These are phyloP conservation scores for Chelmon rostratus DNA, from an alignment of 2,797 vertebrate genomes.

Conservation along the genomic window DNA sequence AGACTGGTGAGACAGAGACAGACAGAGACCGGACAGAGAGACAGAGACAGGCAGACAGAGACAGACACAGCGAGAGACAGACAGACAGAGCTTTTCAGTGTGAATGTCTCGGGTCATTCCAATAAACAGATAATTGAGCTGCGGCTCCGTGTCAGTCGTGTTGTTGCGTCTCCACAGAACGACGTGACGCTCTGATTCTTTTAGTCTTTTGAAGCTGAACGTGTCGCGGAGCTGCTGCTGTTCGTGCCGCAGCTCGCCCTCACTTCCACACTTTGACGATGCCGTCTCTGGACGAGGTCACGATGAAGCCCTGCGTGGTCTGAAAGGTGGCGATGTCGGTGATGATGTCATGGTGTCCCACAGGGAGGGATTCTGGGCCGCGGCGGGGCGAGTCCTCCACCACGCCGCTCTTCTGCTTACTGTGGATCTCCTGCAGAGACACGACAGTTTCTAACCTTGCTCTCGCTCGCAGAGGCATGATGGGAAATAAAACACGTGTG, in stretches of 20 bases:
- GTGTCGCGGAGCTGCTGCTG: too few species aligned
- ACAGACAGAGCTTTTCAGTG: too few species aligned
- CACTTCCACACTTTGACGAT: slow-evolving; percentile 99
- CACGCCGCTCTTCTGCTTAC: slow-evolving; percentile 93
- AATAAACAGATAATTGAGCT: too few species aligned
- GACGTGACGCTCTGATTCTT: too few species aligned
- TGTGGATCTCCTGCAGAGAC: slow-evolving; percentile 93
- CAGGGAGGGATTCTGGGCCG: slow-evolving; percentile 94
- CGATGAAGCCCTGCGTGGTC: slow-evolving; percentile 98
- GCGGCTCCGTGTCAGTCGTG: too few species aligned
- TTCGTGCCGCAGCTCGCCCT: not conserved
- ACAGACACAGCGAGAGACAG: too few species aligned
- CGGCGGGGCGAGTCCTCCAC: slow-evolving; percentile 93
- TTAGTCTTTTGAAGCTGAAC: too few species aligned
- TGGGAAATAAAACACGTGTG: not conserved
- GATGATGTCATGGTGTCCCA: slow-evolving; percentile 98
- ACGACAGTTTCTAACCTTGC: not conserved
- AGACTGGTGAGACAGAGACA: too few species aligned
- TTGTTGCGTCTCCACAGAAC: too few species aligned
- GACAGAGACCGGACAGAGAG: not conserved
- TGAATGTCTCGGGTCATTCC: too few species aligned
- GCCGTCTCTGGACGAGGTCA: slow-evolving; percentile 96
- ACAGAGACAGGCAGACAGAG: too few species aligned
- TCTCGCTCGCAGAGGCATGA: not conserved
- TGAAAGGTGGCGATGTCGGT: slow-evolving; percentile 98